Base-by-base conservation (phyloP, 2,797 vertebrate genomes). In the Benthosema pterotum region DNA sequence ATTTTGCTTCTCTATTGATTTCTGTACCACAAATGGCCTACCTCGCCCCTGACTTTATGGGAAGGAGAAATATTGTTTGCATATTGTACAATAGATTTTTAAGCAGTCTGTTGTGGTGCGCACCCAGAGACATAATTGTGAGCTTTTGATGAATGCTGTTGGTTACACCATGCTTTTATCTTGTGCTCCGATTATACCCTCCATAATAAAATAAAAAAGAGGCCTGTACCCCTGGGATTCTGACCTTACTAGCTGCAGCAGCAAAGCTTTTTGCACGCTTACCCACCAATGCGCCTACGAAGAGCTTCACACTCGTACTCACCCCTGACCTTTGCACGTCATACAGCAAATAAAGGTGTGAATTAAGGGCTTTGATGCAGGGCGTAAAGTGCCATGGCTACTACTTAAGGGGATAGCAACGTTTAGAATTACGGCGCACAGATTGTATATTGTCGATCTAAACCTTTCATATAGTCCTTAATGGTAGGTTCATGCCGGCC, bases 271-370 rank as follows among this genome's bases (percentile, higher is more conserved):
- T 67, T 73, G 87, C 87, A 89, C 87, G 83, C n/a, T n/a, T 59
- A 63, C 52, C 52, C 57, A 32, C 57, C 51, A 43, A 16, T 63
- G 52, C 57, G 47, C 52, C 49, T 15, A 59, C 22, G 56, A 42
- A 60, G 45, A 62, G 51, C 25, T 62, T 63, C 55, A 46, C 57
- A 19, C 52, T 70, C 57, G 22, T 76, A 61, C 63, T 50, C 43
- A 71, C 58, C 69, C 60, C 64, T 82, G 69, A 83, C 63, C 60
- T 67, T n/a, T 71, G 77, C 74, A 80, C 62, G 55, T 74, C 52
- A 53, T 89, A 85, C 84, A 88, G 83, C 51, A 88, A 85, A 88
- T 91, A 89, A 89, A 89, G 79, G 86, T 89, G 87, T 83, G 56
- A 71, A 70, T 50, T 47, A 46, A 72, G 38, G 38, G 51, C 16